Conservation (phyloP, 2,888 invertebrate genomes). For the Slavum lentiscoides region DNA sequence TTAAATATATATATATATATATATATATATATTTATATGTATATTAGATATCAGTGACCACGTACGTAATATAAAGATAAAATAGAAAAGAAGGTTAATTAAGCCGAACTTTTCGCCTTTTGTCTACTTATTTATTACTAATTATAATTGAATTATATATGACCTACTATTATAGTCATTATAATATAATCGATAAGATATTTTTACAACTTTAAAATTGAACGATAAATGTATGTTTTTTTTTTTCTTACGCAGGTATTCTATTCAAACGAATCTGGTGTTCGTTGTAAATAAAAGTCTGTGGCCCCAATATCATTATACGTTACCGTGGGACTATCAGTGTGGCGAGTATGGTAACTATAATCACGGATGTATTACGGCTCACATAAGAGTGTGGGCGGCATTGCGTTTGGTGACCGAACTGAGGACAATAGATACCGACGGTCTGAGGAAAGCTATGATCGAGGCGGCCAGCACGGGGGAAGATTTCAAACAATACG, state of each 20-base stretch:
- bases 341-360: conserved; percentile 81
- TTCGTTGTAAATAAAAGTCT: conserved; percentile 75
- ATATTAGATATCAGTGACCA: no score
- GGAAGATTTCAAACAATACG: conserved; percentile 65
- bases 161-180: no score
- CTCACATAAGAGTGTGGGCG: conserved; percentile 72
- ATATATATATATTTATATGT: no score
- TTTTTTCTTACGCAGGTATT: conserved; percentile 63
- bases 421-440: conserved; percentile 68
- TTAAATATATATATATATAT: background rate
- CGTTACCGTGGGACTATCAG: conserved; percentile 78
- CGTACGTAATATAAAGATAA: background rate
- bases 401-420: conserved; percentile 70
- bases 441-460: conserved; percentile 69
- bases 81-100: background rate
- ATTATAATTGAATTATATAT: no score
- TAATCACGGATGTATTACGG: conserved; percentile 68
- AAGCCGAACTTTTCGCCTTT: no score
- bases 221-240: background rate
- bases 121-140: no score
- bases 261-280: conserved; percentile 73
- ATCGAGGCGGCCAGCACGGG: conserved; percentile 65
- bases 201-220: no score
- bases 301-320: conserved; percentile 82
- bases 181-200: no score